phyloP scores from a whole-genome alignment of 2,888 invertebrate genomes.

The Melieria crassipennis region DNA sequence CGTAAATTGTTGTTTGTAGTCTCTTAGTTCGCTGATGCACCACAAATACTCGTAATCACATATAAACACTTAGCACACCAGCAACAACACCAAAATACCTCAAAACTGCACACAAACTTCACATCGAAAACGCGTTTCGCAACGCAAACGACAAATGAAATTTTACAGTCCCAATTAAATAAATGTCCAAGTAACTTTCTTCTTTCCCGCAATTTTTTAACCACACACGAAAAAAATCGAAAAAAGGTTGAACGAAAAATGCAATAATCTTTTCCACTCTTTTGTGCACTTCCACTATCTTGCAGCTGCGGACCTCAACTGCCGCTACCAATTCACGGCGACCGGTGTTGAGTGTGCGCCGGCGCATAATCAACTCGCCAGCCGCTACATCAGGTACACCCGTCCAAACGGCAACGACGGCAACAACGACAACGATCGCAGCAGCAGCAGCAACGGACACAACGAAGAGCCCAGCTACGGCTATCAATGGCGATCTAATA shows the following conservation, averaged over 20 bases:
- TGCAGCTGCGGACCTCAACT: slow-evolving; percentile 48
- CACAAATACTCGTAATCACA: background rate
- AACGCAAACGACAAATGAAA: slow-evolving; percentile 13
- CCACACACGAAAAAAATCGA: slow-evolving; percentile 14
- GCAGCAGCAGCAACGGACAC: slow-evolving; percentile 24
- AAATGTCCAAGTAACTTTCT: background rate
- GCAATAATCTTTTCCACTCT: background rate
- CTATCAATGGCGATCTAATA: slow-evolving; percentile 33
- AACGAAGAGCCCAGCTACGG: slow-evolving; percentile 46
- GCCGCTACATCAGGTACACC: slow-evolving; percentile 36
- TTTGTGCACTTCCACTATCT: slow-evolving; percentile 38
- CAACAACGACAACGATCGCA: slow-evolving; percentile 41
- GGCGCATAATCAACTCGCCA: slow-evolving; percentile 55
- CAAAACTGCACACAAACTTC: background rate
- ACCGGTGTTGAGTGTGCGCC: slow-evolving; percentile 61
- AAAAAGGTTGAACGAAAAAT: background rate
- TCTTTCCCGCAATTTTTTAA: slow-evolving; percentile 24
- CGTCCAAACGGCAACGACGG: slow-evolving; percentile 32
- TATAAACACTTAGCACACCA: background rate
- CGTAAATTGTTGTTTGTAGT: slow-evolving; percentile 10
- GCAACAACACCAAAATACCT: background rate
- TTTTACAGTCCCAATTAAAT: slow-evolving; percentile 13
- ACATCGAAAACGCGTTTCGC: slow-evolving; percentile 4
- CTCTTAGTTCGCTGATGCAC: slow-evolving; percentile 8
- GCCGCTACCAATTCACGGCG: slow-evolving; percentile 53